phyloP scores from a whole-genome alignment of 2,113 vertebrate species.

The Takifugu bimaculatus region DNA sequence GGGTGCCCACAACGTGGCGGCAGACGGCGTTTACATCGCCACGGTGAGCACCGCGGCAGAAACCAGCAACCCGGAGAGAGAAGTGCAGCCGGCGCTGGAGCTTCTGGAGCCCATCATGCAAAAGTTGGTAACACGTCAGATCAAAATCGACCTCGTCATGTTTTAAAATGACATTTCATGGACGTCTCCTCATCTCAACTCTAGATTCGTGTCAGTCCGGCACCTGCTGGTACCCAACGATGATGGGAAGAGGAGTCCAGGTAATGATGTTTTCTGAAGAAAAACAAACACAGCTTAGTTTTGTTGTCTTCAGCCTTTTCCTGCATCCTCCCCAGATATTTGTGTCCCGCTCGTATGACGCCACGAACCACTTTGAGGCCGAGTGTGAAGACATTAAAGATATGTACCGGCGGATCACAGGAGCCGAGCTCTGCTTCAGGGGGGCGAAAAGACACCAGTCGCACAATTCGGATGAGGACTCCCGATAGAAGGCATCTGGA shows the following conservation, averaged over 20 bases:
- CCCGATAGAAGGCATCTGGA: background rate
- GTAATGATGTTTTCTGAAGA: conserved; percentile 47
- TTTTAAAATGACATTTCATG: background rate
- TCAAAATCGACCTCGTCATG: background rate
- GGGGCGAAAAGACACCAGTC: conserved; percentile 85
- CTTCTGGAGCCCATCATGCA: conserved; percentile 89
- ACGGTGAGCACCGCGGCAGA: conserved; percentile 89
- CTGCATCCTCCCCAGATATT: conserved; percentile 79
- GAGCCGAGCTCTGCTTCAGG: conserved; percentile 83
- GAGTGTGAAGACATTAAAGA: conserved; percentile 93
- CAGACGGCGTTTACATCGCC: conserved; percentile 91
- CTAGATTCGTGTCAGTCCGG: conserved; percentile 85
- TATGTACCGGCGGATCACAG: conserved; percentile 89
- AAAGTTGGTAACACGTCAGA: conserved; percentile 73
- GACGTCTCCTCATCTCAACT: background rate
- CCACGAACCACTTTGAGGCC: conserved; percentile 86
- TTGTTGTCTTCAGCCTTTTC: background rate
- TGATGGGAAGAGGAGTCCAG: conserved; percentile 87
- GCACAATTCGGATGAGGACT: conserved; percentile 80
- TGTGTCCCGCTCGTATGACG: conserved; percentile 88
- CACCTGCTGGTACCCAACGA: conserved; percentile 84
- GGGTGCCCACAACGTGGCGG: conserved; percentile 84
- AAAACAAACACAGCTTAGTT: background rate
- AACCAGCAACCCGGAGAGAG: conserved; percentile 84
- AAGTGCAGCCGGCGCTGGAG: conserved; percentile 86